Base-by-base conservation (phyloP, 2,888 invertebrate genomes). In the Pristionchus japonicus region DNA sequence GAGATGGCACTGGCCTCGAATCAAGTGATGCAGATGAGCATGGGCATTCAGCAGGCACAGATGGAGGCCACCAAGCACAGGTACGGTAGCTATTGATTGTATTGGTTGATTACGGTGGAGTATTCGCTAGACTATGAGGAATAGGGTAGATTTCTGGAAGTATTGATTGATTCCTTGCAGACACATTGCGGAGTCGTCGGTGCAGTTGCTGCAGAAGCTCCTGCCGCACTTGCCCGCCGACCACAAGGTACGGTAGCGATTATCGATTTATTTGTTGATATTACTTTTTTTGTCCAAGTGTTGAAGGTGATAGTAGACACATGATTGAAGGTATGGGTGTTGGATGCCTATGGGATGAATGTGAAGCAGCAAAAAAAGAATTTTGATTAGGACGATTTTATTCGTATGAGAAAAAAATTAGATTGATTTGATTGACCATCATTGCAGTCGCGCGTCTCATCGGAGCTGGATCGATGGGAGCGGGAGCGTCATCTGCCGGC, bases 181-280 rank as follows among this genome's bases (percentile, higher is more conserved):
- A 40, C 84, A 84, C 61, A 57, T 84, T 17, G 84, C 84, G 1
- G 84, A 84, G 34, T n/a, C 84, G 61, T 34, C 37, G 13, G 47
- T 84, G 4, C 57, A 57, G 40, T n/a, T 37, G 57, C 15, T 84
- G 37, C 57, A 84, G 61, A 84, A 84, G 61, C 37, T 84, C 17
- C 7, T 61, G 17, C 61, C 84, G 20, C 34, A 37, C n/a, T 17
- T 84, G 34, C 84, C 84, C 61, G n/a, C 23, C 17, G 84, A 84
- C 15, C 61, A 84, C 23, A 57, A 34, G 84, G 84, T 84, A 82
- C 82, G 82, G 82, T 49, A n/a, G n/a, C n/a, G 34, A 49, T 47
- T 82, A 82, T 82, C 27, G 82, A 82, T 80, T 80, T n/a, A 27
- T 43, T 43, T 3, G 11, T 31, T 15, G 20, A 37, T 37, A 37